Base-by-base conservation (phyloP, 2,888 invertebrate species). In the Margaritifera margaritifera region DNA sequence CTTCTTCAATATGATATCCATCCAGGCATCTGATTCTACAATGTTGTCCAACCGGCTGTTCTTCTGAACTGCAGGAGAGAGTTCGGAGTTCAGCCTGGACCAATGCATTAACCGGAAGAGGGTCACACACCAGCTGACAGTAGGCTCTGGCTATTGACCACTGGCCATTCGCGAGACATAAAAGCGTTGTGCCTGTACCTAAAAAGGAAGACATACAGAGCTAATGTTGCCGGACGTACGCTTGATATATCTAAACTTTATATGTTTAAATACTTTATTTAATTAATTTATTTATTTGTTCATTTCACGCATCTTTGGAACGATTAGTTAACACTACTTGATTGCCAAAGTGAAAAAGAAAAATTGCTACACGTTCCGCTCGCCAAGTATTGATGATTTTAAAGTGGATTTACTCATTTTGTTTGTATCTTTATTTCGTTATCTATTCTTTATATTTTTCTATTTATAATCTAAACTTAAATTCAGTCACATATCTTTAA, bases 21-120 rank as follows among this genome's bases (percentile, higher is more conserved):
- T 79, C 81, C 20, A 77, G 62, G 71, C 86, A 87, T 64, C 80
- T 74, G 20, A 84, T 77, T 58, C 78, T 81, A 69, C 86, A 87
- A 54, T 72, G 77, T 50, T 79, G 80, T 1, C 82, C 83, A 18
- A 85, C 80, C 3, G 64, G 61, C 57, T 83, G 83, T 24, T 69
- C 69, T 6, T 72, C 75, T 25, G 62, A 68, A 31, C 61, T 68
- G 64, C 86, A 86, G 4, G 74, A 70, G 20, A 69, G 66, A 8
- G 80, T 82, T n/a, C 72, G 72, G 31, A 83, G 66, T 24, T 75
- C 72, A 20, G 83, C 81, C 63, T 83, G 71, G 20, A 52, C 54
- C 55, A 69, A 64, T 22, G 75, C 64, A 5, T 62, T 63, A 8
- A 62, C 42, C 0, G 78, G 69, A 8, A 84, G 79, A 11, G 78